Evolutionary conservation across 2,888 invertebrate species (phyloP).

Genomic region (Pseudococcus viburni): DNA sequence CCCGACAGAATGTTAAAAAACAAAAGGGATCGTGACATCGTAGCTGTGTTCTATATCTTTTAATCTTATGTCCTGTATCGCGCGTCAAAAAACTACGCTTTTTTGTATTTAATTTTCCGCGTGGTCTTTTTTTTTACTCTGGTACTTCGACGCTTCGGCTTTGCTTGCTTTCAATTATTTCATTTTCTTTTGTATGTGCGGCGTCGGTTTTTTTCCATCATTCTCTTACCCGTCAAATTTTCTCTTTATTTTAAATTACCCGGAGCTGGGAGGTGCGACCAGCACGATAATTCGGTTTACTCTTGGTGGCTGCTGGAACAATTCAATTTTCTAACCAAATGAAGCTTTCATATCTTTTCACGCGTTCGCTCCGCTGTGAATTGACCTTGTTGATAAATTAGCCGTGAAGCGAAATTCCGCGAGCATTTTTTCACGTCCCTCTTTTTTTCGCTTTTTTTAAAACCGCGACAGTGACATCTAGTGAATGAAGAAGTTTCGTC

Average conservation of each 20-base stretch:
- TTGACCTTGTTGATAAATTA: background rate
- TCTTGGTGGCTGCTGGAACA: background rate
- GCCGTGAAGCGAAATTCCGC: background rate
- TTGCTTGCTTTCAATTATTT: slow-evolving; percentile 35
- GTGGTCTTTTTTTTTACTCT: slow-evolving; percentile 21
- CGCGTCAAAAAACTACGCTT: slow-evolving; percentile 32
- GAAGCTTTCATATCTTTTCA: slow-evolving; percentile 8
- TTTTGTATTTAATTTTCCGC: slow-evolving; percentile 48
- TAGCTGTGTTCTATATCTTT: slow-evolving; percentile 19
- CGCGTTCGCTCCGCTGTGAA: background rate
- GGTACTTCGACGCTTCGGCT: slow-evolving; percentile 12
- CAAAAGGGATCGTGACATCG: slow-evolving; percentile 28
- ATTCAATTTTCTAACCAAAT: background rate
- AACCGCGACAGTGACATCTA: too few relatives aligned
- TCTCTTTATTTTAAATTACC: background rate
- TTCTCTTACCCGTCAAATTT: background rate
- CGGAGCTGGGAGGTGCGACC: background rate
- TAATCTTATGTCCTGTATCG: slow-evolving; percentile 45
- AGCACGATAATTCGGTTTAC: background rate
- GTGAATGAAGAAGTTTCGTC: too few relatives aligned
- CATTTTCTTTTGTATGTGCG: slow-evolving; percentile 4
- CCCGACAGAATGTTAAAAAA: slow-evolving; percentile 28
- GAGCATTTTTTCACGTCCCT: background rate
- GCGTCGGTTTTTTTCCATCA: background rate
- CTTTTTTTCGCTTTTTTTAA: background rate